Conservation (phyloP, 2,113 vertebrate genomes). For the Clarias gariepinus region DNA sequence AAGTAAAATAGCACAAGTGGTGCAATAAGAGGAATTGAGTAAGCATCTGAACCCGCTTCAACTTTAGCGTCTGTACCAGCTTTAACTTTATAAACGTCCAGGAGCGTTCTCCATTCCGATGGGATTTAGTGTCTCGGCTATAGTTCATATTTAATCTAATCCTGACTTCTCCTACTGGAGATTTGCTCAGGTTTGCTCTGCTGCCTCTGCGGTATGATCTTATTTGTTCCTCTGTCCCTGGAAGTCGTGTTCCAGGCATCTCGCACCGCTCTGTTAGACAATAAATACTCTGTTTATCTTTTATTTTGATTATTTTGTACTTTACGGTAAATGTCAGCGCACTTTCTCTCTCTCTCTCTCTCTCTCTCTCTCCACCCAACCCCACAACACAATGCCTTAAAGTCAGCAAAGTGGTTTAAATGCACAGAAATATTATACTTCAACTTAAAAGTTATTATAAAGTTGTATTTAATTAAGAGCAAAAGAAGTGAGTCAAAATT, state of each 20-base stretch:
- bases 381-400: neutral
- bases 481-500: neutral
- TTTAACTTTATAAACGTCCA: conserved; percentile 4
- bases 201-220: neutral
- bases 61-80: neutral
- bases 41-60: neutral
- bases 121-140: neutral
- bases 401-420: neutral
- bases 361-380: no score
- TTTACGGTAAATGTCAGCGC: no score
- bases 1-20: neutral
- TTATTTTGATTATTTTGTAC: neutral
- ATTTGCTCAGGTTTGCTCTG: neutral
- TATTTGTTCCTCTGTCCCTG: neutral
- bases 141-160: neutral
- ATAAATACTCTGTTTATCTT: neutral
- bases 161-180: neutral
- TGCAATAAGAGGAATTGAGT: neutral
- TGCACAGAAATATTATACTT: neutral
- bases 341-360: no score
- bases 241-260: neutral
- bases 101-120: neutral
- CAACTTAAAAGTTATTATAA: neutral
- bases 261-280: neutral
- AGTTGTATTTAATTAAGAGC: neutral